Evolutionary conservation across 2,888 invertebrate genomes (phyloP).

Genomic region (Scaptomyza tumidula): DNA sequence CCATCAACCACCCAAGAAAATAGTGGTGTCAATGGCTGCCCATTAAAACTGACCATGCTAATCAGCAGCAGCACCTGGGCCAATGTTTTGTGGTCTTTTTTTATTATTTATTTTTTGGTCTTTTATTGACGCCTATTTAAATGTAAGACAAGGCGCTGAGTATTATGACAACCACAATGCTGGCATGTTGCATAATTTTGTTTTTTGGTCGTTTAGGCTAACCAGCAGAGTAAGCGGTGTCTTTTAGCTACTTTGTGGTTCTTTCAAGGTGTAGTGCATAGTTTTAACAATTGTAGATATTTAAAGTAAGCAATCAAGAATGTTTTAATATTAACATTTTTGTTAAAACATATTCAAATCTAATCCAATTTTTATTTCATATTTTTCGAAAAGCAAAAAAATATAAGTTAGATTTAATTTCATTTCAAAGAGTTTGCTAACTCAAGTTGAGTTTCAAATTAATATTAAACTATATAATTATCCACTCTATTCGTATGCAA

Average conservation of each 20-base stretch:
- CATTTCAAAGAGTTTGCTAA: not conserved
- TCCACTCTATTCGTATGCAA: not conserved
- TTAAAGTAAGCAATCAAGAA: too few relatives aligned
- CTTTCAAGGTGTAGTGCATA: conserved; percentile 58
- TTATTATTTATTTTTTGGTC: conserved; percentile 6
- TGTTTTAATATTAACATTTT: too few relatives aligned
- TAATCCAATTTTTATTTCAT: too few relatives aligned
- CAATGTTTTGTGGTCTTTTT: conserved; percentile 34
- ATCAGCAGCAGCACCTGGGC: conserved; percentile 13
- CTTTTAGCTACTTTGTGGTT: conserved; percentile 27
- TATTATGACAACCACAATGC: conserved; percentile 50
- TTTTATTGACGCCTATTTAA: conserved; percentile 39
- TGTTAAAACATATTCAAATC: too few relatives aligned
- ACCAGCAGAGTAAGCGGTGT: conserved; percentile 25
- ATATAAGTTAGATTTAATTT: too few relatives aligned
- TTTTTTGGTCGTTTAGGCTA: conserved; percentile 16
- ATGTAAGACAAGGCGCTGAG: conserved; percentile 48
- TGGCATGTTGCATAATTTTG: conserved; percentile 36
- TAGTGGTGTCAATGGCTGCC: conserved; percentile 56
- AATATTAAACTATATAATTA: not conserved
- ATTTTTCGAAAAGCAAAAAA: too few relatives aligned
- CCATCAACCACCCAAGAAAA: conserved; percentile 17
- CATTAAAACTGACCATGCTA: conserved; percentile 50
- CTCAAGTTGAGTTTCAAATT: not conserved
- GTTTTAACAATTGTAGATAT: not conserved